Base-by-base conservation (phyloP, 1,140 invertebrate species). In the Pissodes strobi region DNA sequence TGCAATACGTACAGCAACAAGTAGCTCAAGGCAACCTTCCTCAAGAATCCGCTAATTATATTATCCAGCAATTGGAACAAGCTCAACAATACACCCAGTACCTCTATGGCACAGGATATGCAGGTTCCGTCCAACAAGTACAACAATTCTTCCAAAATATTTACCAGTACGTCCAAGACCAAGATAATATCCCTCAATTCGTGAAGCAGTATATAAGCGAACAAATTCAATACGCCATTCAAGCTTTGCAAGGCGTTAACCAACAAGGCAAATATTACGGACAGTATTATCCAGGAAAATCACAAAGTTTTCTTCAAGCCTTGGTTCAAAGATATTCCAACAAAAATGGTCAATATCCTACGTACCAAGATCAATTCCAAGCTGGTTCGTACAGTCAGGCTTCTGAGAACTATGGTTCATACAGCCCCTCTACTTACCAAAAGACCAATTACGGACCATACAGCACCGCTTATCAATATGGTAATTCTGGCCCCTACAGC, bases 51-150 rank as follows among this genome's bases (percentile, higher is more conserved):
- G 41, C n/a, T 13, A 30, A 5, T 17, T 46, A 58, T 6, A 34
- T 58, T 23, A 22, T 17, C 17, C 2, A 58, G 41, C 25, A 58
- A 30, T 46, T 46, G 12, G 13, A 56, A 18, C 21, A 49, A 27
- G 46, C 3, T 49, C 15, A 4, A 25, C 21, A 27, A 49, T 49
- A 49, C 22, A 27, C 13, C 13, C 21, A 27, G 4, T 9, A 27
- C 4, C 3, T 9, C 9, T 9, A 5, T 27, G 25, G 25, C 3
- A 5, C 3, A 3, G 25, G 9, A 27, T 27, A 27, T 9, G 3
- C 3, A 3, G 25, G 9, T 5, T 27, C 3, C 25, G 25, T 9
- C 25, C 25, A 27, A 27, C 25, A 27, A 27, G 25, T 27, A 9
- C 25, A 27, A 27, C 3, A 27, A 27, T 27, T 5, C 25, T 27